Base-by-base conservation (phyloP, 2,888 invertebrate genomes). In the Pammene aurita region DNA sequence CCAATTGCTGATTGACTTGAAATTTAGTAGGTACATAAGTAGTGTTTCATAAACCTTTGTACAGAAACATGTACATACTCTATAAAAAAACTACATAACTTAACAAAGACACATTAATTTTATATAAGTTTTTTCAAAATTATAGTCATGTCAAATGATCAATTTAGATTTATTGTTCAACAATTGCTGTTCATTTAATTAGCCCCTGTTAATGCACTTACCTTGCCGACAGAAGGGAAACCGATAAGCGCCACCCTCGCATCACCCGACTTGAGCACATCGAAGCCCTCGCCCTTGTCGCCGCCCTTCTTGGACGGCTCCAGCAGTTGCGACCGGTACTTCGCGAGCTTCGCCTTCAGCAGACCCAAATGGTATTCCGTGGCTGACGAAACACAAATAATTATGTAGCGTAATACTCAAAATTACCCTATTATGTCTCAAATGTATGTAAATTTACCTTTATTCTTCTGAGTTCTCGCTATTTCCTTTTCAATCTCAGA, bases 281-380 rank as follows among this genome's bases (percentile, higher is more conserved):
- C 99, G 90, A 99, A 99, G 0, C 99, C 99, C 89, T 98, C 97
- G 26, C 98, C 98, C 85, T 99, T 99, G 76, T 98, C 98, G 18
- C 92, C 94, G 13, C 92, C 94, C 88, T 99, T 99, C 80, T 98
- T 98, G 0, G 97, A 94, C 0, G 99, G 99, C 84, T 99, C 99
- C 68, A 99, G 87, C 52, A 99, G 89, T 85, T 99, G 98, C 1
- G 98, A 96, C 44, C 98, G 94, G 84, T 98, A 98, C 84, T 98
- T 98, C 0, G 98, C 98, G 84, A 98, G 90, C 90, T 98, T 98
- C 0, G 99, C 99, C 91, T 99, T 99, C 67, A 99, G 88, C 56
- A 99, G 93, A 50, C 99, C 99, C 93, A 99, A 95, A 94, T 99
- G 99, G 82, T 99, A 99, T 88, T 99, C 99, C 79, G 99, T 99